Base-by-base conservation (phyloP, 2,797 vertebrate genomes). In the Poeciliopsis paucimaculata region DNA sequence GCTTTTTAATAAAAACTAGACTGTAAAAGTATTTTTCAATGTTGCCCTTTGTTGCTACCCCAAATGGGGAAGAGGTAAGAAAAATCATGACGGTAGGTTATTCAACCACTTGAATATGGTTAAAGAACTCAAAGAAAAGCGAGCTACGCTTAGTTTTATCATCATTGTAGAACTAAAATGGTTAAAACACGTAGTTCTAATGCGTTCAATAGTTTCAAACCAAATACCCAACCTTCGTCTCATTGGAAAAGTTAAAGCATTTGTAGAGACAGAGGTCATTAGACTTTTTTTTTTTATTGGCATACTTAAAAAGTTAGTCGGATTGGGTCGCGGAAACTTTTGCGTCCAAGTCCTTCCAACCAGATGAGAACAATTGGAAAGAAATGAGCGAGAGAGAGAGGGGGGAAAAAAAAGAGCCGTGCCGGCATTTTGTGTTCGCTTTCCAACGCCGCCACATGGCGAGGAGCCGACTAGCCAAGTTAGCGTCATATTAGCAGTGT, bases 351-450 rank as follows among this genome's bases (percentile, higher is more conserved):
- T 36, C 18, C 31, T 20, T 12, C 86, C 82, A 88, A 10, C 90
- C 89, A 79, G 82, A 90, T 86, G 86, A 90, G 94, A 95, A 95
- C 95, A 95, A 95, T 91, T 87, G 87, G 87, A 36, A 20, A 36
- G 28, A 26, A 28, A 2, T 34, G 55, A 46, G 39, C 8, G 39
- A 51, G 18, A 45, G 45, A 46, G 8, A 23, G 16, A 18, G 39
- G 1, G 1, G 18, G 34, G 84, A 85, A 88, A 86, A 78, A 72
- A 49, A 49, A 51, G 36, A 10, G 43, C 84, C 85, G 85, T 77
- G 92, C 95, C 95, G 95, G 94, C 95, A 96, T 96, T 96, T 96
- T 96, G 95, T 92, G 84, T 89, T 79, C 83, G 90, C 87, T 82
- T 84, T 84, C 88, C 31, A 31, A 85, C 28, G 70, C 77, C 72